A percentile compares a stretch with the other conserved stretches of the same genome.
These are phyloP conservation scores for Cacoxenus indagator DNA, from an alignment of 2,888 invertebrate species.

Conservation along the genomic window DNA sequence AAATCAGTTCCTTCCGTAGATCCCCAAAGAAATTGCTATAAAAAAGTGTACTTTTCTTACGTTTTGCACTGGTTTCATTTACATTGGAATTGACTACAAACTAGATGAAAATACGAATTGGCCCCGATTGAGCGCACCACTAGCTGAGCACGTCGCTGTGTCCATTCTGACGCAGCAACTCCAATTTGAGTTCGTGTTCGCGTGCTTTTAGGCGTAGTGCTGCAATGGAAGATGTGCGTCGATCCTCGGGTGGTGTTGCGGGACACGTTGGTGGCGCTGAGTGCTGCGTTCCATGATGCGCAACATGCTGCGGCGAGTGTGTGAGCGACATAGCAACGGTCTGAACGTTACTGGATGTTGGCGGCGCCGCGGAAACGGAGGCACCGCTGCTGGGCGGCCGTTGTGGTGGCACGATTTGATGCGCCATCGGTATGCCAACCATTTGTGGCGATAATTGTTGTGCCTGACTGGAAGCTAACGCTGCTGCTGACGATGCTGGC, in stretches of 20 bases:
- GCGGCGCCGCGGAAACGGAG: slow-evolving; percentile 32
- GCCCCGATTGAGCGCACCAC: slow-evolving; percentile 36
- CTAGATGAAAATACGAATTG: background rate
- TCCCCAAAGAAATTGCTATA: background rate
- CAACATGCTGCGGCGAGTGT: slow-evolving; percentile 67
- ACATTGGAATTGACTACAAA: background rate
- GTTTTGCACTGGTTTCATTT: slow-evolving; percentile 28
- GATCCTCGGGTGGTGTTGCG: slow-evolving; percentile 79
- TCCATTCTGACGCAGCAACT: slow-evolving; percentile 84
- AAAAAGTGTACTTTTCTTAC: background rate
- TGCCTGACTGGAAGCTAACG: slow-evolving; percentile 65
- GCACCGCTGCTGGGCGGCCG: background rate
- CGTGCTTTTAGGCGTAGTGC: slow-evolving; percentile 88
- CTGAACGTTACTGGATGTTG: slow-evolving; percentile 54
- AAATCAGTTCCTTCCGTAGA: slow-evolving; percentile 38
- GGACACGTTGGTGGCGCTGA: slow-evolving; percentile 44
- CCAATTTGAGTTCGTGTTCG: slow-evolving; percentile 88
- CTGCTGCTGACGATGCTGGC: slow-evolving; percentile 40
- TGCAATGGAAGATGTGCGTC: slow-evolving; percentile 89
- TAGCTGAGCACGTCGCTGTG: slow-evolving; percentile 82
- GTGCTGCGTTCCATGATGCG: slow-evolving; percentile 69
- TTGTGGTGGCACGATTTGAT: slow-evolving; percentile 49
- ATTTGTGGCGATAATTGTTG: slow-evolving; percentile 80
- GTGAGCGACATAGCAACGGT: slow-evolving; percentile 51
- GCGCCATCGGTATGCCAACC: slow-evolving; percentile 72